phyloP scores from a whole-genome alignment of 2,888 invertebrate genomes.

The Anthophora plumipes region DNA sequence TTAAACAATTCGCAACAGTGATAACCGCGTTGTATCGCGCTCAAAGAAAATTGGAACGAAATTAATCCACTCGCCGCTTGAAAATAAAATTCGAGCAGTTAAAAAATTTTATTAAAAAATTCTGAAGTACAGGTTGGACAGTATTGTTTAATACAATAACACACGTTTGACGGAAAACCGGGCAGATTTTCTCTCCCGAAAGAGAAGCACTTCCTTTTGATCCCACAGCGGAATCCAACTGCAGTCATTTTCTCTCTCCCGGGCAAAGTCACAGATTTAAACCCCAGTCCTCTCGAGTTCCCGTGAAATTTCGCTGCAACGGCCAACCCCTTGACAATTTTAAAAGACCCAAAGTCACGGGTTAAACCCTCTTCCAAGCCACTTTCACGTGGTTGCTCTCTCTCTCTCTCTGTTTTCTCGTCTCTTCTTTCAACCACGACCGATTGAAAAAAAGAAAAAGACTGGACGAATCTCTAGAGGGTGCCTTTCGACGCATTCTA shows the following conservation, averaged over 20 bases:
- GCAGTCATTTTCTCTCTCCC: neutral
- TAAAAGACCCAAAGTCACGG: constrained; percentile 29
- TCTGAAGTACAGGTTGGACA: too few species aligned
- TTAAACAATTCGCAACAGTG: too few species aligned
- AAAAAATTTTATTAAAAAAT: too few species aligned
- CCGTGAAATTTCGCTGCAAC: constrained; percentile 8
- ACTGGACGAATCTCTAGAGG: neutral
- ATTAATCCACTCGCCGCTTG: too few species aligned
- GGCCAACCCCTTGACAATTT: constrained; percentile 16
- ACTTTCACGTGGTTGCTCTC: constrained; percentile 19
- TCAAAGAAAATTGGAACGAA: too few species aligned
- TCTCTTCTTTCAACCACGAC: too few species aligned
- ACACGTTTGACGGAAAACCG: neutral
- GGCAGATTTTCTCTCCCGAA: neutral
- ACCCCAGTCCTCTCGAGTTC: too few species aligned
- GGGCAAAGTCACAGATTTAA: neutral
- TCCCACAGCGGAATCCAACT: neutral
- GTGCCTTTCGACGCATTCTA: neutral
- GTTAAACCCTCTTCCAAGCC: constrained; percentile 27
- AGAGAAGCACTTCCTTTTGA: neutral
- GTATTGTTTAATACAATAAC: too few species aligned
- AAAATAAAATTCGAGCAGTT: too few species aligned
- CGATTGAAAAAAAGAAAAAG: neutral
- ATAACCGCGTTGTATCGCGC: too few species aligned
- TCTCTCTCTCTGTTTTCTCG: constrained; percentile 8